Evolutionary conservation across 2,797 vertebrate genomes (phyloP).

Genomic region (Numenius phaeopus): DNA sequence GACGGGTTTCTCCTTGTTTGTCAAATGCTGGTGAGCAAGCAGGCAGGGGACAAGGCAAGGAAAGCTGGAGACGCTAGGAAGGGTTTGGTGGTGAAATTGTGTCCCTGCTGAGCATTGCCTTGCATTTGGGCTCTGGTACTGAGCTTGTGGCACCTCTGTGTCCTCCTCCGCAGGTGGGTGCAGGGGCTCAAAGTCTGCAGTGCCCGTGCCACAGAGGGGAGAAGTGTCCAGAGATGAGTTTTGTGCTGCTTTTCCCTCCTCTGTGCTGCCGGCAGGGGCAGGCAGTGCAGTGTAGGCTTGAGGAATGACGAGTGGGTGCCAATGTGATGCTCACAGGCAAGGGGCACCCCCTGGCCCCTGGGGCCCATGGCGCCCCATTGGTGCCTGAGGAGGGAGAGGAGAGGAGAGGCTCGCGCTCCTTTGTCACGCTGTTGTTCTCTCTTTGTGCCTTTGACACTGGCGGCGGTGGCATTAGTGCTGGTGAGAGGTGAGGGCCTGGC

Average conservation of each 20-base stretch:
- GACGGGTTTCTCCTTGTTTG: background rate
- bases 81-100: background rate
- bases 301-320: background rate
- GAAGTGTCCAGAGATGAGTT: background rate
- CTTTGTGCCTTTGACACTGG: slow-evolving; percentile 50
- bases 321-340: background rate
- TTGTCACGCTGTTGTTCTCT: slow-evolving; percentile 44
- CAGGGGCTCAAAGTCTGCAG: background rate
- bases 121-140: background rate
- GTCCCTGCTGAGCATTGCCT: background rate
- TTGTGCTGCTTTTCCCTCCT: background rate
- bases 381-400: background rate
- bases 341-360: background rate
- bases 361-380: fast-evolving
- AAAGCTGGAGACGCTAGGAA: background rate
- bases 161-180: background rate
- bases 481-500: slow-evolving; percentile 25
- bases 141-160: background rate
- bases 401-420: background rate
- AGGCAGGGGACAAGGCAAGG: background rate
- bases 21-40: background rate
- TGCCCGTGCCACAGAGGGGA: fast-evolving
- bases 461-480: background rate
- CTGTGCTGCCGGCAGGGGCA: background rate
- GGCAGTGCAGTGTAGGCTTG: background rate